Evolutionary conservation across 1,140 invertebrate species (phyloP).

Genomic region (Littorina saxatilis): DNA sequence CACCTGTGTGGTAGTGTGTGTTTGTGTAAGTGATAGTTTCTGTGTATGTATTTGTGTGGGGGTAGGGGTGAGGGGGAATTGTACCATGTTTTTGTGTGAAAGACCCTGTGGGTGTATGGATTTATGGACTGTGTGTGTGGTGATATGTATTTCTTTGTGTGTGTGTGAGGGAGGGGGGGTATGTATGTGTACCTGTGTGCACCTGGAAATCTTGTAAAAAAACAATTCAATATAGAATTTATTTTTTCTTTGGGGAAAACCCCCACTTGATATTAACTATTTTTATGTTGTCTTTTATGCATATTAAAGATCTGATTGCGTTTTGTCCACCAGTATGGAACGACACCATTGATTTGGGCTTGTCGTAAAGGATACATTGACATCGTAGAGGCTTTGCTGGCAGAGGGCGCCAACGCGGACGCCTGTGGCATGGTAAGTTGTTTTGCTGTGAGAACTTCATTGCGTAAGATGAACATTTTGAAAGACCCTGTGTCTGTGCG

Average conservation of each 20-base stretch:
- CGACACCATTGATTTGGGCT: conserved; percentile 97
- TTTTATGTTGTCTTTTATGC: too few species aligned
- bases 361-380: conserved; percentile 89
- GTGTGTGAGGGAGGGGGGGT: background rate
- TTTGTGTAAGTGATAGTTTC: background rate
- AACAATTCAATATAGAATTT: too few species aligned
- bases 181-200: too few species aligned
- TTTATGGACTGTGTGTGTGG: too few species aligned
- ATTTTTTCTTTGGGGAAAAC: too few species aligned
- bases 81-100: background rate
- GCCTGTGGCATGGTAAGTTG: conserved; percentile 86
- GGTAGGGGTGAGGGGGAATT: background rate
- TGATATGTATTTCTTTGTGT: background rate
- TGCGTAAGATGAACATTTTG: too few species aligned
- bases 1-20: background rate
- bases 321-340: conserved; percentile 95
- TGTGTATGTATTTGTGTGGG: background rate
- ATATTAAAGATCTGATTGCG: too few species aligned
- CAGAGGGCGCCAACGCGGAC: conserved; percentile 89
- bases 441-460: too few species aligned
- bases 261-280: too few species aligned
- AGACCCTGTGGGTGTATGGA: background rate
- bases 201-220: too few species aligned
- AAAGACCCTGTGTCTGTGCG: too few species aligned
- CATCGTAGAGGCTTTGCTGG: conserved; percentile 89